Evolutionary conservation across 2,113 vertebrate species (phyloP), one percentile per base, ranked within the genome.

Genomic region (Callocephalon fimbriatum): DNA sequence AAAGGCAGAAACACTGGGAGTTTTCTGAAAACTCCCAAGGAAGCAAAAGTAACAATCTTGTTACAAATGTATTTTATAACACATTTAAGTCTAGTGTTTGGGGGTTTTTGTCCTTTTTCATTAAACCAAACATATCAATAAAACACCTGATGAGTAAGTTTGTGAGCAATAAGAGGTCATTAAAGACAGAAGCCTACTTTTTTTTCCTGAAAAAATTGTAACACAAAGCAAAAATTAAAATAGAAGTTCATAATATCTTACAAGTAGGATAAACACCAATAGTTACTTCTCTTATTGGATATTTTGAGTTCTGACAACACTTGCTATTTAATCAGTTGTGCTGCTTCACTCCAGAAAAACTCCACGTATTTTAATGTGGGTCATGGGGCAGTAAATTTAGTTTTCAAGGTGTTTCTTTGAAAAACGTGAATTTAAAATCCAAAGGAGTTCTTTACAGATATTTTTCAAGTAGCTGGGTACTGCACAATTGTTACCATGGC

Each of bases 61-160:
- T 16, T 17, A 12, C 4, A 27, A 44, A 68, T 4, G 2, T 26
- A 42, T 81, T 88, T 31, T 44, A 27, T 3, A 68, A 50, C 8
- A 4, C 4, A 12, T 51, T 63, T 32, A 73, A 58, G 56, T 10
- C 27, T 1, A 15, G 2, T 3, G 53, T 38, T 62, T 0, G 0
- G 12, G 12, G 23, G 56, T 15, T 14, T 35, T 15, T 12, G 3
- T 2, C 18, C 75, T 38, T 38, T 15, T 29, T 58, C 56, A 35
- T 72, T 22, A 58, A 77, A 82, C n/a, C 13, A 53, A 74, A 42
- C 17, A 22, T 0, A 3, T 23, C 15, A 40, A 70, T 45, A 27
- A 38, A 78, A 37, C 53, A 50, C 26, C 17, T 29, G 19, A 40
- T 25, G 15, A 77, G 15, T 48, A 70, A 7, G 21, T 53, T 4